Conservation (phyloP, 2,113 vertebrate genomes). For the Arizona elegans region DNA sequence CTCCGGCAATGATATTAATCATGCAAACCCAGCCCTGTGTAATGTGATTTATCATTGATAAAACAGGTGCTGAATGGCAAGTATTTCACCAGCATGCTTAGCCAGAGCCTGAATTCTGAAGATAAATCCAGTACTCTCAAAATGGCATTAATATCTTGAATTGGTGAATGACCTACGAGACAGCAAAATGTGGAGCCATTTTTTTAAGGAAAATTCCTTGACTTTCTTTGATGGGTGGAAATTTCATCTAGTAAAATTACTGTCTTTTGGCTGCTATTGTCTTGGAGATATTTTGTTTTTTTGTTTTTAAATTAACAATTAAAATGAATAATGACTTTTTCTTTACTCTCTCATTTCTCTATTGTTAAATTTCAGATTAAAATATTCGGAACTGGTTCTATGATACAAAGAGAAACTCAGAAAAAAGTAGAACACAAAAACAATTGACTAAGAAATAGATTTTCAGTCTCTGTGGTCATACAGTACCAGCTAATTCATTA, state of each 20-base stretch:
- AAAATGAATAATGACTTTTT: constrained; percentile 34
- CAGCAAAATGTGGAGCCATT: constrained; percentile 68
- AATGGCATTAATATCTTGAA: constrained; percentile 55
- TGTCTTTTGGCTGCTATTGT: constrained; percentile 19
- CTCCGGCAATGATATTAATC: constrained; percentile 75
- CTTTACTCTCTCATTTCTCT: constrained; percentile 15
- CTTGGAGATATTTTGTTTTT: background rate
- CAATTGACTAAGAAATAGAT: background rate
- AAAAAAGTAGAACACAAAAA: background rate
- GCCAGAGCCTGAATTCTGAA: constrained; percentile 64
- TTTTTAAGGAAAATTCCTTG: constrained; percentile 58
- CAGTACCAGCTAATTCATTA: background rate
- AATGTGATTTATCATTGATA: constrained; percentile 75
- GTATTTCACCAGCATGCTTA: constrained; percentile 51
- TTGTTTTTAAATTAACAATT: background rate
- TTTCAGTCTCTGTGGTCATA: background rate
- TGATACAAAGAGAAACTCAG: background rate
- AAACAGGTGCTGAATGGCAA: constrained; percentile 70
- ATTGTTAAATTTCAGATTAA: constrained; percentile 9
- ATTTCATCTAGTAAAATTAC: constrained; percentile 15
- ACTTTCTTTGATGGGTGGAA: constrained; percentile 47
- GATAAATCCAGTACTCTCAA: constrained; percentile 69
- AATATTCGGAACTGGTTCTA: constrained; percentile 8
- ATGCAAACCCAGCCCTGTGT: constrained; percentile 74
- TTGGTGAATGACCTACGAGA: constrained; percentile 71